phyloP scores from a whole-genome alignment of 2,113 vertebrate genomes.

The Sprattus sprattus region DNA sequence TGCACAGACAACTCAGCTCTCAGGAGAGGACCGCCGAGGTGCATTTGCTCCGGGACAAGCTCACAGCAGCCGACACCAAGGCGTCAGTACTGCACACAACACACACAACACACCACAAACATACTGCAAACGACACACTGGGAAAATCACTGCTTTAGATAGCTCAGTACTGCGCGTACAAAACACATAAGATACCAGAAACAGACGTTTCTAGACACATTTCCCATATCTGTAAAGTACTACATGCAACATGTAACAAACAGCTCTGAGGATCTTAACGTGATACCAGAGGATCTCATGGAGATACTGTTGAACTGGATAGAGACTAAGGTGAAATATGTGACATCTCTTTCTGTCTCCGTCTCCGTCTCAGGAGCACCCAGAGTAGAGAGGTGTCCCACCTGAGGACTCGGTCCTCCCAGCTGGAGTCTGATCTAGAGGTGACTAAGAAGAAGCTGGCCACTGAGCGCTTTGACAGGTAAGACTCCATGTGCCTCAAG shows the following conservation, averaged over 20 bases:
- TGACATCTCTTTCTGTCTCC: background rate
- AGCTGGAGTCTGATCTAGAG: conserved; percentile 72
- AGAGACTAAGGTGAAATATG: too few species aligned
- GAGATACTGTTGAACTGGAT: background rate
- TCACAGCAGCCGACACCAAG: conserved; percentile 72
- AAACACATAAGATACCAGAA: background rate
- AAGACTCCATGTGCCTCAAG: conserved; percentile 25
- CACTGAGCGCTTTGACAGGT: conserved; percentile 77
- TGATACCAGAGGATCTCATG: background rate
- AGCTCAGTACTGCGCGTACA: background rate
- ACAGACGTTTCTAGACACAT: background rate
- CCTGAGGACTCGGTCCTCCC: conserved; percentile 69
- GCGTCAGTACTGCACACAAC: conserved; percentile 60
- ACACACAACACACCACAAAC: background rate
- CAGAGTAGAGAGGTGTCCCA: conserved; percentile 69
- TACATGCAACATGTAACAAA: background rate
- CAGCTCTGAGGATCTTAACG: background rate
- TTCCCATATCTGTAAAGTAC: background rate
- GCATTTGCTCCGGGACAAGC: conserved; percentile 74
- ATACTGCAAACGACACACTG: too few species aligned
- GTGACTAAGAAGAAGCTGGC: conserved; percentile 76
- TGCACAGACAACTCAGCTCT: conserved; percentile 63
- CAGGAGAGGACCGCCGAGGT: conserved; percentile 76
- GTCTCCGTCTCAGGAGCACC: conserved; percentile 36
- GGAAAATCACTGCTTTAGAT: too few species aligned